These are phyloP conservation scores for Mycetomoellerius zeteki DNA, from an alignment of 1,140 invertebrate genomes.

Conservation along the genomic window DNA sequence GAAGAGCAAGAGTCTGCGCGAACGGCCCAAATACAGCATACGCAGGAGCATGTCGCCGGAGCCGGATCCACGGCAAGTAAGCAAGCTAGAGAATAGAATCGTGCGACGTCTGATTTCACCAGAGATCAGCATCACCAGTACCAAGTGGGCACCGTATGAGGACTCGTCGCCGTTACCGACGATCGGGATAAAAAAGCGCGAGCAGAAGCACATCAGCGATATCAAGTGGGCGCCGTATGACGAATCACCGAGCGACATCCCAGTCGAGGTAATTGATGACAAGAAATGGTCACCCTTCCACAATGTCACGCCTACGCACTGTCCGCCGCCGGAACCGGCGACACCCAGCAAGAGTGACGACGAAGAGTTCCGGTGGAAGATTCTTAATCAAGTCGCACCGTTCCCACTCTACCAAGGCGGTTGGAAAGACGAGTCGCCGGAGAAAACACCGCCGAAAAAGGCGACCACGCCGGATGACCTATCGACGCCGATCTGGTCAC, in stretches of 20 bases:
- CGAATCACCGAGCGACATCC: constrained; percentile 75
- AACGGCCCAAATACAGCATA: constrained; percentile 84
- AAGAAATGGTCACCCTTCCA: constrained; percentile 76
- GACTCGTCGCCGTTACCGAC: constrained; percentile 84
- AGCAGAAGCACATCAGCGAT: constrained; percentile 83
- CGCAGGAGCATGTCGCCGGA: constrained; percentile 85
- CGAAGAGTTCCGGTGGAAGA: constrained; percentile 81
- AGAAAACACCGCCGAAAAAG: constrained; percentile 76
- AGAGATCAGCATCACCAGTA: constrained; percentile 80
- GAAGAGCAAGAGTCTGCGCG: constrained; percentile 84
- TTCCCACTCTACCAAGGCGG: constrained; percentile 86
- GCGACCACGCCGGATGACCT: constrained; percentile 70
- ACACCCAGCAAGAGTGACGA: constrained; percentile 74
- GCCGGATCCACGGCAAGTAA: constrained; percentile 82
- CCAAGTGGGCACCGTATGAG: constrained; percentile 85
- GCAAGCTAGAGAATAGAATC: constrained; percentile 80
- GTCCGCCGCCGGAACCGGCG: constrained; percentile 79
- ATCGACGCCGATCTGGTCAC: constrained; percentile 81
- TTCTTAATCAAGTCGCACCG: constrained; percentile 83
- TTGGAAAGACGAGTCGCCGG: constrained; percentile 85
- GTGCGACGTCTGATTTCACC: constrained; percentile 83
- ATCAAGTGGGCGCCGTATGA: constrained; percentile 85
- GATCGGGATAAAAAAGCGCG: constrained; percentile 82
- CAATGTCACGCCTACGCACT: constrained; percentile 83
- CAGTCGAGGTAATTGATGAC: constrained; percentile 71